These are phyloP conservation scores for Thelaira solivaga DNA, from an alignment of 2,888 invertebrate species.

Conservation along the genomic window DNA sequence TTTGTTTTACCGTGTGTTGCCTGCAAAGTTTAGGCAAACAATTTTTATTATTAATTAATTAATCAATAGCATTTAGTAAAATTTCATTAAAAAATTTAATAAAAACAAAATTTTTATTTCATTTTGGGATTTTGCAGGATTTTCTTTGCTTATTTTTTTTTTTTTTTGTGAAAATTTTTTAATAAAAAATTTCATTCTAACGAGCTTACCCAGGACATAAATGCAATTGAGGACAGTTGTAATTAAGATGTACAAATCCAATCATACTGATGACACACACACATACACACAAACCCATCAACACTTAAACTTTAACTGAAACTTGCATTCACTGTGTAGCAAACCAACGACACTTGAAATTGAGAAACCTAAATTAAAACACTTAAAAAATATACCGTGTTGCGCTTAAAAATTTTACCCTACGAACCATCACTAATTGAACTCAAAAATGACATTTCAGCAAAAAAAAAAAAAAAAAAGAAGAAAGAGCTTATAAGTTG, in stretches of 20 bases:
- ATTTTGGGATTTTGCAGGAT: too few species aligned
- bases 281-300: not conserved
- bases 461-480: conserved; percentile 13
- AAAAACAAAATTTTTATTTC: too few species aligned
- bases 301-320: not conserved
- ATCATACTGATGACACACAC: not conserved
- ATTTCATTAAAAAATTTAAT: too few species aligned
- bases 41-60: too few species aligned
- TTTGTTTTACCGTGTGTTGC: too few species aligned
- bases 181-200: not conserved
- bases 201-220: too few species aligned
- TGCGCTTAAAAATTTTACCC: conserved; percentile 17
- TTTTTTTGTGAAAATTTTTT: too few species aligned
- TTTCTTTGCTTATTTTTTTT: too few species aligned
- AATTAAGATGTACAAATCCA: not conserved
- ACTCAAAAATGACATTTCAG: conserved; percentile 30
- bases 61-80: too few species aligned
- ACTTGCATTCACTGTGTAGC: too few species aligned
- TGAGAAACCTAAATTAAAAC: conserved; percentile 15
- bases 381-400: conserved; percentile 19
- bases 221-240: conserved; percentile 8
- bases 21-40: too few species aligned
- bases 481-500: too few species aligned
- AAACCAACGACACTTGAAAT: conserved; percentile 12
- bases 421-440: conserved; percentile 43